phyloP scores from a whole-genome alignment of 2,797 vertebrate species.

The Lagorchestes hirsutus region DNA sequence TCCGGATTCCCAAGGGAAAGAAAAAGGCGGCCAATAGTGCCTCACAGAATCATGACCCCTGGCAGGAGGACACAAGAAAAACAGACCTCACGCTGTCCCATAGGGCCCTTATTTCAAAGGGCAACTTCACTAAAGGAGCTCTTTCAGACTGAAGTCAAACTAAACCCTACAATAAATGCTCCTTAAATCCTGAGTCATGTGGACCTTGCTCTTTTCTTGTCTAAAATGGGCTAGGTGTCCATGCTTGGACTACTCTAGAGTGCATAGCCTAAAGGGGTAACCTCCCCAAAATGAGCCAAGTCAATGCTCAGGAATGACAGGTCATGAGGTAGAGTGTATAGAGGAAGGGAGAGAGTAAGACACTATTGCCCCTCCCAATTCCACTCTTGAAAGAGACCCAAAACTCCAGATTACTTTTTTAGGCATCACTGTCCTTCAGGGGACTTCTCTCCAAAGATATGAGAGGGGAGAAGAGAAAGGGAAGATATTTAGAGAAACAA shows the following conservation, averaged over 20 bases:
- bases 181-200: neutral
- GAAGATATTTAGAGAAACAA: neutral
- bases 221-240: neutral
- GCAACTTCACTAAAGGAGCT: neutral
- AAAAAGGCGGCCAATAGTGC: neutral
- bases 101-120: neutral
- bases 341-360: neutral
- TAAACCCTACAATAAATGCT: neutral
- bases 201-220: neutral
- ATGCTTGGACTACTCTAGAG: neutral
- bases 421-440: neutral
- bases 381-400: neutral
- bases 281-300: neutral
- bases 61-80: neutral
- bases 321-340: neutral
- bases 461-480: neutral
- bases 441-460: neutral
- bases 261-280: neutral
- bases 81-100: neutral
- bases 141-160: neutral
- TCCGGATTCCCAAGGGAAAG: slow-evolving; percentile 1
- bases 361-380: neutral
- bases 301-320: neutral
- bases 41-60: neutral
- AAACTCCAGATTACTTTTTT: neutral